Evolutionary conservation across 2,113 vertebrate genomes (phyloP).

Genomic region (Glaucomys volans): DNA sequence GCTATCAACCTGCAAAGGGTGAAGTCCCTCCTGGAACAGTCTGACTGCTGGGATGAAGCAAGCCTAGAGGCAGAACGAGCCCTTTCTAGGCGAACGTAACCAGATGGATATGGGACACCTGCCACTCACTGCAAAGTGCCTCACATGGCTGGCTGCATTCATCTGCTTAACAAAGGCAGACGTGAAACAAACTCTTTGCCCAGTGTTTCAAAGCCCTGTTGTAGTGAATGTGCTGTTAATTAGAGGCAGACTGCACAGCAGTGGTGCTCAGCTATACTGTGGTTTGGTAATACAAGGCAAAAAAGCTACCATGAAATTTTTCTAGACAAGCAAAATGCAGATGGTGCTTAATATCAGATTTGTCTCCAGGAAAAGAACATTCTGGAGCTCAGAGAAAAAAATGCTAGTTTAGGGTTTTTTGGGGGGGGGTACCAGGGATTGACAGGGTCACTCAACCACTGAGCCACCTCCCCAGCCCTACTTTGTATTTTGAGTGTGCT

Average conservation of each 20-base stretch:
- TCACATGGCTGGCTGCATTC: constrained; percentile 13
- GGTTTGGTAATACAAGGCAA: constrained; percentile 13
- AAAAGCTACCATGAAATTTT: constrained; percentile 42
- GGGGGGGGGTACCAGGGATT: too few species aligned
- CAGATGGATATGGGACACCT: constrained; percentile 3
- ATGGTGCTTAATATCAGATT: constrained; percentile 51
- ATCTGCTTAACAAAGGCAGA: constrained; percentile 41
- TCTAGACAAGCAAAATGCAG: constrained; percentile 64
- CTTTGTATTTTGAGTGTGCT: too few species aligned
- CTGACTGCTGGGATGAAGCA: background rate
- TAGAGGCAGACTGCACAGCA: constrained; percentile 46
- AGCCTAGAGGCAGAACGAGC: background rate
- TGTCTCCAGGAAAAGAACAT: constrained; percentile 40
- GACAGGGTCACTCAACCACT: too few species aligned
- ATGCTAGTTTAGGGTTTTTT: too few species aligned
- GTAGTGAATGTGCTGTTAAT: constrained; percentile 59
- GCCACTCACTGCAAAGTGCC: constrained; percentile 33
- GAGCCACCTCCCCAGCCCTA: too few species aligned
- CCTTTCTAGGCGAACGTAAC: background rate
- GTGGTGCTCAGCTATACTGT: background rate
- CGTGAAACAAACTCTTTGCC: constrained; percentile 13
- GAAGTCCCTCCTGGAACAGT: background rate
- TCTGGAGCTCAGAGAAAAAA: constrained; percentile 32
- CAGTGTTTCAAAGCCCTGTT: background rate
- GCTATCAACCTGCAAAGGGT: background rate